phyloP scores from a whole-genome alignment of 2,797 vertebrate genomes.

The Apogon talboti region DNA sequence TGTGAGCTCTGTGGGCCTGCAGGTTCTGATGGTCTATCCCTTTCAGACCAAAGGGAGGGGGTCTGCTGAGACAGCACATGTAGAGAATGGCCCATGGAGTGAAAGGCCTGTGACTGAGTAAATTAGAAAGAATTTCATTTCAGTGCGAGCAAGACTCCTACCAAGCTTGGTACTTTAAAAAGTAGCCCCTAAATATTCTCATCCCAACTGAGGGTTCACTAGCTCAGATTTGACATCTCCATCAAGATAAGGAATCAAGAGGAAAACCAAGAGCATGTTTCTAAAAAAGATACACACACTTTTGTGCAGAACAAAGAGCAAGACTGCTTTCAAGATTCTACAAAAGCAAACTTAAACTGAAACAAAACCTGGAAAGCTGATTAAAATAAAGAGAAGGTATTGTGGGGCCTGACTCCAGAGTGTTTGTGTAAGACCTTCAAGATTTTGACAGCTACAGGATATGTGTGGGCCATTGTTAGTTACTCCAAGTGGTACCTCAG shows the following conservation, averaged over 20 bases:
- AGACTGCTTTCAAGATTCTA: slow-evolving; percentile 46
- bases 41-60: slow-evolving; percentile 28
- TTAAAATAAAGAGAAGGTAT: slow-evolving; percentile 23
- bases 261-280: slow-evolving; percentile 16
- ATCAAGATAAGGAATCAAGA: slow-evolving; percentile 16
- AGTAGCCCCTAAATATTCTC: too few species aligned
- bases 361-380: slow-evolving; percentile 75
- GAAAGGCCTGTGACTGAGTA: slow-evolving; percentile 7
- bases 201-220: slow-evolving; percentile 1
- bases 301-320: slow-evolving; percentile 39
- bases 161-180: neutral
- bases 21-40: slow-evolving; percentile 51
- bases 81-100: slow-evolving; percentile 1
- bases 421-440: slow-evolving; percentile 76
- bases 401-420: slow-evolving; percentile 39
- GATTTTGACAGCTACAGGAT: slow-evolving; percentile 80
- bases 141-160: neutral
- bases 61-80: slow-evolving; percentile 58
- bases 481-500: slow-evolving; percentile 70
- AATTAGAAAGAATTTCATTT: slow-evolving; percentile 18
- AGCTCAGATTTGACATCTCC: slow-evolving; percentile 18
- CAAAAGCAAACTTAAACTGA: slow-evolving; percentile 34
- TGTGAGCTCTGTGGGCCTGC: slow-evolving; percentile 48
- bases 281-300: slow-evolving; percentile 40
- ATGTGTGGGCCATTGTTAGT: slow-evolving; percentile 82